Conservation (phyloP, 2,113 vertebrate genomes). For the Psephotus haematonotus region DNA sequence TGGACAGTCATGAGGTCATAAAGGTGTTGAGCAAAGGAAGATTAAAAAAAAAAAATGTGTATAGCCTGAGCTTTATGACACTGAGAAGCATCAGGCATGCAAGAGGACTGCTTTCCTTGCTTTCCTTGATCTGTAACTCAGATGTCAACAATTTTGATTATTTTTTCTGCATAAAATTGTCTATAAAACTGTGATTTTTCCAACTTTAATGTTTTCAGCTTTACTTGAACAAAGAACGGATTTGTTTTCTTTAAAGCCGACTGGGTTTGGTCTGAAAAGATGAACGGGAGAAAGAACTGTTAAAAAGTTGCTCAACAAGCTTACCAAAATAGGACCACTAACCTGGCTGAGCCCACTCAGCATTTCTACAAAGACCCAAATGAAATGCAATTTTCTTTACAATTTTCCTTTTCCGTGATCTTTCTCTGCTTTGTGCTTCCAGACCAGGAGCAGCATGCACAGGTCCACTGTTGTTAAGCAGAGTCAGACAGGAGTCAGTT, state of each 20-base stretch:
- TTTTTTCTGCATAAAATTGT: neutral
- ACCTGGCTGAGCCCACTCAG: neutral
- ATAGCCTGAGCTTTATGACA: neutral
- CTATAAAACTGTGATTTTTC: neutral
- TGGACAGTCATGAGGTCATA: neutral
- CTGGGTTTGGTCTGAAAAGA: neutral
- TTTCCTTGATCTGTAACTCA: neutral
- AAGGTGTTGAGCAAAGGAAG: neutral
- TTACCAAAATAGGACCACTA: neutral
- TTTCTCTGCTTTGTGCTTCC: neutral
- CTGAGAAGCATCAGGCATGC: neutral
- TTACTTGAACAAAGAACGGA: rapidly evolving
- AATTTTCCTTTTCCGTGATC: neutral
- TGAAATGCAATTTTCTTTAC: neutral
- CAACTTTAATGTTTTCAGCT: neutral
- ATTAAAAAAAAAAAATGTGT: neutral
- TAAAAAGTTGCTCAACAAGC: neutral
- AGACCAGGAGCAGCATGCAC: neutral
- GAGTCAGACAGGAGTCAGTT: neutral
- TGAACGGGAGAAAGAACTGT: neutral
- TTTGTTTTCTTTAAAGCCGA: neutral
- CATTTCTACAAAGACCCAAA: neutral
- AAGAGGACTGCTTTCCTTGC: neutral
- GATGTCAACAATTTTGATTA: neutral
- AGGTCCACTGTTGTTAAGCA: neutral